Base-by-base conservation (phyloP, 37 sponge, comb jelly and placozoan species). In the Ephydatia muelleri region DNA sequence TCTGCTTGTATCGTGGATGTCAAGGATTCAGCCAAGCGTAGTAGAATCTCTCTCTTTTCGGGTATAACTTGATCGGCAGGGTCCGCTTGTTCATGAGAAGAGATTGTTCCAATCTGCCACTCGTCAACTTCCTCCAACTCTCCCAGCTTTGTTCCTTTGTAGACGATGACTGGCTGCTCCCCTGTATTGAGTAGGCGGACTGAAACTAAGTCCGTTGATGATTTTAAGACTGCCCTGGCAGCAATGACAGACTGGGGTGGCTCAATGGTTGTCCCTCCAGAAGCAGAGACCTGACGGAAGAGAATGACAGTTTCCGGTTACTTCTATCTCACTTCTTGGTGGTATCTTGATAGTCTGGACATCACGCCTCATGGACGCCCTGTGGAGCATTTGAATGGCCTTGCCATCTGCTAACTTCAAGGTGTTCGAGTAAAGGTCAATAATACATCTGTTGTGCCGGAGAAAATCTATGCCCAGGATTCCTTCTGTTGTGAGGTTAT, bases 151-250 rank as follows among this genome's bases (percentile, higher is more conserved):
- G 77, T 14, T 26, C 35, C 35, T 29, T 39, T 36, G 12, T 37
- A 9, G 5, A 76, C 39, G 6, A 39, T 38, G n/a, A 76, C 38
- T 37, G 40, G 43, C 8, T 76, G 38, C 14, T 19, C 35, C 38
- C n/a, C 26, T 26, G 67, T 23, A 34, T 79, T 79, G 9, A 79
- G 29, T n/a, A 79, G 34, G 11, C 80, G 80, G 66, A 79, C 80
- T 16, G 57, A 25, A 49, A 79, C 80, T 48, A 22, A 22, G 21
- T 72, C 73, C n/a, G 14, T 26, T 16, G 73, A 26, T 26, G 73
- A 28, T 28, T 13, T 28, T n/a, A n/a, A n/a, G 14, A 72, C 73
- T 28, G n/a, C 14, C 14, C 27, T 16, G 73, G 67, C 67, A 16
- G 67, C 67, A 65, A 65, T 65, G 67, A 65, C 67, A 23, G 67